phyloP scores from a whole-genome alignment of 2,113 vertebrate species.

The Rattus rattus region DNA sequence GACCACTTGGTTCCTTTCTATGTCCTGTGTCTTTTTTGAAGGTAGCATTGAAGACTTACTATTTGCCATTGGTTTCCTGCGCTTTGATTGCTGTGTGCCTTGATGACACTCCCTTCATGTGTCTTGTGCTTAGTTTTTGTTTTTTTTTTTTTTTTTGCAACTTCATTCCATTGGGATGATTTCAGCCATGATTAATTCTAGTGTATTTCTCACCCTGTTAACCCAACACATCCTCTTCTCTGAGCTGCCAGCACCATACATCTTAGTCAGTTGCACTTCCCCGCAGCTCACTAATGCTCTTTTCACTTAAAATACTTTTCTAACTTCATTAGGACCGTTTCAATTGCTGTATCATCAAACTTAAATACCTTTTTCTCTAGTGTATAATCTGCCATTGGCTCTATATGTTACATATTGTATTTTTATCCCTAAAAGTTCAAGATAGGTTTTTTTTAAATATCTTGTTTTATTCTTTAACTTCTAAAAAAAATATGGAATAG shows the following conservation, averaged over 20 bases:
- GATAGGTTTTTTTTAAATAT: not conserved
- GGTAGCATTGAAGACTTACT: constrained; percentile 26
- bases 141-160: not conserved
- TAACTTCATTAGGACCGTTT: constrained; percentile 19
- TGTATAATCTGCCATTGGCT: not conserved
- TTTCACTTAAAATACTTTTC: not conserved
- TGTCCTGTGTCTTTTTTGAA: not conserved
- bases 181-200: constrained; percentile 34
- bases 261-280: not conserved
- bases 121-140: not conserved
- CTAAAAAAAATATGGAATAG: not conserved
- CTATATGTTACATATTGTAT: not conserved
- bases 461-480: constrained; percentile 6
- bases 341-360: not conserved
- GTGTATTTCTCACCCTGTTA: not conserved
- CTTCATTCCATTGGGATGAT: constrained; percentile 49
- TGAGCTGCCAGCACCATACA: not conserved
- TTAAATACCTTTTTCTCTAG: not conserved
- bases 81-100: not conserved
- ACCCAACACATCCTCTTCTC: not conserved
- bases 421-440: constrained; percentile 22
- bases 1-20: not conserved
- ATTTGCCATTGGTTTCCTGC: constrained; percentile 4
- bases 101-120: not conserved
- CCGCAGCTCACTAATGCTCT: not conserved